Base-by-base conservation (phyloP, 1,140 invertebrate species). In the Orchestia grillus region DNA sequence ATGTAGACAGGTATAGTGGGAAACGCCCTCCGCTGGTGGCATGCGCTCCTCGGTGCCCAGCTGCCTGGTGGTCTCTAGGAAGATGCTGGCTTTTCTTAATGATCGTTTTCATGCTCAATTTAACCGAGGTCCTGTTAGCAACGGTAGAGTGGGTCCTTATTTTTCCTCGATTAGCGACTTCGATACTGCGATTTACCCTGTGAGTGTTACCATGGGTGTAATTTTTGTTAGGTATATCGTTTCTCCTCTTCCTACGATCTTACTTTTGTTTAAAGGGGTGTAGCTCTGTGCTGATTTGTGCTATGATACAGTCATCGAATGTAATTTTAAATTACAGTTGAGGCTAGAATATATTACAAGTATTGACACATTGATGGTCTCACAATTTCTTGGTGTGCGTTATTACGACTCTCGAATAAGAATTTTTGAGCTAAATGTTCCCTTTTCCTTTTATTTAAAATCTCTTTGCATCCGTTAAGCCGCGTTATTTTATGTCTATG, bases 71-170 rank as follows among this genome's bases (percentile, higher is more conserved):
- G 88, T 90, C 88, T 43, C 41, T 90, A 43, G 28, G 88, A 90
- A 90, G 88, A 90, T 90, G 88, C 43, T 90, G n/a, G 4, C 41
- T 90, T 44, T 90, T 90, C 43, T 44, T 87, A 90, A 90, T 90
- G 88, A 44, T 90, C 88, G 88, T 90, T 90, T 44, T 90, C 88
- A 90, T 90, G 88, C 88, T 90, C 88, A 90, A 90, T 90, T 90
- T 90, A 90, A 90, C 88, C 42, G 41, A 42, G 41, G 88, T 90
- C 88, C n/a, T 90, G 28, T 90, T 90, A 90, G 88, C 42, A 90
- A 90, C 28, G 88, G 41, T 90, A 42, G 41, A 90, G 88, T 43
- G 88, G 62, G 42, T 90, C 43, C 36, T 44, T 44, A 41, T 90
- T 90, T 90, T 41, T 23, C 4, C 42, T 0, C 43, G 42, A 42